Base-by-base conservation (phyloP, 2,888 invertebrate genomes). In the Allygus modestus region DNA sequence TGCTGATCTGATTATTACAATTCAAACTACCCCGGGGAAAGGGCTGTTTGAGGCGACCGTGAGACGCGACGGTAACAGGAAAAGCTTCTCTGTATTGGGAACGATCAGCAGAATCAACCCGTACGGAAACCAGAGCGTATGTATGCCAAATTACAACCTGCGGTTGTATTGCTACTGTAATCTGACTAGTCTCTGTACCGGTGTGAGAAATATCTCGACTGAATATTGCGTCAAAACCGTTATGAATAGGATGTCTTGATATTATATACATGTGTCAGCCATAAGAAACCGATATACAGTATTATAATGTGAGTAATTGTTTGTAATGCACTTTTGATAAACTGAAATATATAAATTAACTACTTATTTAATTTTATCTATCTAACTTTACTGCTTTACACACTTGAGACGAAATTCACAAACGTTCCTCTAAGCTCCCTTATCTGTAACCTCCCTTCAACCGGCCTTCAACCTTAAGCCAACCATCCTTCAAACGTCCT, bases 1-100 rank as follows among this genome's bases (percentile, higher is more conserved):
- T 11, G 54, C 93, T 41, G 94, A 96, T 89, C 94, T 93, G 86
- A 93, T 94, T 87, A 90, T 96, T 54, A 93, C 94, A 9, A 88
- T 94, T 86, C 91, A 92, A 85, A 94, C 95, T 0, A 86, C 89
- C 54, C 97, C 97, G 0, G 95, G 96, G 0, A 91, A 91, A 71
- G 96, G 93, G 0, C 90, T 94, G 73, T 97, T 97, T 89, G 97
- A 98, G 90, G 96, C 94, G 0, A 96, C 97, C 0, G 91, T 97
- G 9, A 91, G 94, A 31, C 90, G 91, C 87, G 88, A 88, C 17
- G 89, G 89, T 12, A 85, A 84, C 17, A 86, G 85, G 0, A 86
- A 87, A n/a, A 81, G 58, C 11, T 93, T 92, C 90, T 89, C 90
- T 77, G 89, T 96, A 0, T 91, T 94, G 0, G 97, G 97, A 26